Base-by-base conservation (phyloP, 2,113 vertebrate genomes). In the Lepisosteus oculatus region DNA sequence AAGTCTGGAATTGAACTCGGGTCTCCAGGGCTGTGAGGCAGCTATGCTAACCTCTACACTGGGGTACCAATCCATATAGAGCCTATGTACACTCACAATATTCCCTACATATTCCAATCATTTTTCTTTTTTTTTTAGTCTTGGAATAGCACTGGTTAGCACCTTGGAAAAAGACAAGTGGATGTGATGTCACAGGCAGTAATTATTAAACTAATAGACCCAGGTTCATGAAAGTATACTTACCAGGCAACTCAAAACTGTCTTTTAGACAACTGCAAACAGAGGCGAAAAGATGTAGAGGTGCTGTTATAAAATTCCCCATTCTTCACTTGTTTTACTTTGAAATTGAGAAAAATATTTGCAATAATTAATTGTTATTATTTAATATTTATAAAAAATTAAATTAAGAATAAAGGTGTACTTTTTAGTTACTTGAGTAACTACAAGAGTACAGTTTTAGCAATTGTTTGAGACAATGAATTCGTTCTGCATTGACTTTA, bases 161-260 rank as follows among this genome's bases (percentile, higher is more conserved):
- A 76, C 65, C 61, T 17, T 65, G 61, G 74, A 78, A 76, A 70
- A 64, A 63, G 74, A 76, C 70, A 6, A 62, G 29, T 29, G 29
- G 29, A 29, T 29, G 29, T 29, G 61, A 15, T n/a, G 29, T 17
- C 57, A 79, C 77, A 0, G 78, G 73, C 5, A 61, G 63, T 6
- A 82, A 82, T 17, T 73, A 77, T 29, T 61, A 74, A 68, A 72
- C 79, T 0, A 75, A 83, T 4, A 74, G 68, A 12, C 62, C 55
- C 63, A 71, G 44, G 29, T 54, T 72, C 55, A 76, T 79, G 73
- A 68, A 78, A 7, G 61, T 77, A 29, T 29, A 29, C 29, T 29
- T 29, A 29, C 29, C 29, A 29, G 29, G 29, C 29, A 29, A 29
- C 29, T 29, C 29, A 29, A 29, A 29, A 29, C 29, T 29, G 1